phyloP scores from a whole-genome alignment of 2,797 vertebrate genomes.

The Periparus ater region DNA sequence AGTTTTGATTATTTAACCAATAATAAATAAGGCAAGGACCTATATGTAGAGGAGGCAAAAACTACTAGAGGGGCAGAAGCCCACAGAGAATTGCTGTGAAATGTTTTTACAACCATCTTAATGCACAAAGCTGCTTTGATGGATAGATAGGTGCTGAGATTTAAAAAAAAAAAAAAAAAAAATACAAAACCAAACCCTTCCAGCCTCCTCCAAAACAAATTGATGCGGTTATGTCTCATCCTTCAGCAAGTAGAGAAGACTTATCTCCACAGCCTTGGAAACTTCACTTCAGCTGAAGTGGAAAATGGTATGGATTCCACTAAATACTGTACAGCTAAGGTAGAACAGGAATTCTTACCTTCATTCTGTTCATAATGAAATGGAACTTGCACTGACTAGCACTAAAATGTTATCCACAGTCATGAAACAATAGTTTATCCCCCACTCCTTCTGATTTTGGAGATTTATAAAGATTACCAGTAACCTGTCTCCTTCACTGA shows the following conservation, averaged over 20 bases:
- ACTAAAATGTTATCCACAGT: background rate
- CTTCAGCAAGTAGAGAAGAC: background rate
- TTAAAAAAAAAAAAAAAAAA: background rate
- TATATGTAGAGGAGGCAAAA: background rate
- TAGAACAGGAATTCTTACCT: background rate
- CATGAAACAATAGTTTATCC: background rate
- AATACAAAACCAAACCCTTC: background rate
- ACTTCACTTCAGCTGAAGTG: background rate
- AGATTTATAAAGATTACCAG: background rate
- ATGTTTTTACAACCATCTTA: background rate
- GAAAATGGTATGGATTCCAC: background rate
- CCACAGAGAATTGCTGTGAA: background rate
- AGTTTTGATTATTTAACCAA: conserved; percentile 30
- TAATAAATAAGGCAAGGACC: conserved; percentile 28
- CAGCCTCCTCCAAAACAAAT: fast-evolving
- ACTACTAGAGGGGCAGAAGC: background rate
- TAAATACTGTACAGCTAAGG: background rate
- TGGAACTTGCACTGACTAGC: background rate
- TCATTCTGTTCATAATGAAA: background rate
- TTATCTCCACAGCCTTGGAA: background rate
- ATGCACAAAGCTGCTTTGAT: background rate
- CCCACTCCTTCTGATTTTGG: background rate
- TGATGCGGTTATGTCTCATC: background rate
- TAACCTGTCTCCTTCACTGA: background rate
- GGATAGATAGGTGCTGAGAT: background rate